phyloP scores from a whole-genome alignment of 2,888 invertebrate genomes.

The Poecilus cupreus region DNA sequence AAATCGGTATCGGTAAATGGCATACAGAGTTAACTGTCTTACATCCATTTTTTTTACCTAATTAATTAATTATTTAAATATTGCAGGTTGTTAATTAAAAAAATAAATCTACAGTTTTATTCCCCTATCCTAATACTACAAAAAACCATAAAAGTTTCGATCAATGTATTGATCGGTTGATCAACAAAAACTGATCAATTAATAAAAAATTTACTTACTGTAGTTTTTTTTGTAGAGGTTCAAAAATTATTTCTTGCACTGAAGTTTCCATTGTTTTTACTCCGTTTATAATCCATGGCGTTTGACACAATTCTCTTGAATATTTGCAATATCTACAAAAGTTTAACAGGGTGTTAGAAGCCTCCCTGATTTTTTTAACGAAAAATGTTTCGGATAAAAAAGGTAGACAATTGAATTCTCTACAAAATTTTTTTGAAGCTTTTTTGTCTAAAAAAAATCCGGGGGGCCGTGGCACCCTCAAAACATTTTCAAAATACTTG shows the following conservation, averaged over 20 bases:
- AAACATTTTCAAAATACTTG: no score
- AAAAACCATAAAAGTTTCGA: not conserved
- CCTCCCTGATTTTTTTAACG: no score
- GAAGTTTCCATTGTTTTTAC: conserved; percentile 88
- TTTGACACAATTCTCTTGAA: conserved; percentile 90
- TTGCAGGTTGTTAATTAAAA: not conserved
- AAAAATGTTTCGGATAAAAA: no score
- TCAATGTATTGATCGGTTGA: not conserved
- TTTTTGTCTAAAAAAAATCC: no score
- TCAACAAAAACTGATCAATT: conserved; percentile 27
- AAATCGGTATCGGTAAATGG: no score
- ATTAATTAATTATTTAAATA: not conserved
- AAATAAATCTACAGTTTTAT: no score
- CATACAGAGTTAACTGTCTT: no score
- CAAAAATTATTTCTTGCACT: conserved; percentile 91
- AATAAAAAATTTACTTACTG: conserved; percentile 40
- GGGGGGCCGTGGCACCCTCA: no score
- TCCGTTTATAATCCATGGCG: conserved; percentile 93
- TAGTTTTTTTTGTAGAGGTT: conserved; percentile 76
- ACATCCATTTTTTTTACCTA: no score
- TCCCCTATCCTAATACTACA: no score
- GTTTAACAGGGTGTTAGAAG: not conserved
- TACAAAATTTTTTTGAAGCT: not conserved
- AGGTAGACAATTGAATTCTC: conserved; percentile 41
- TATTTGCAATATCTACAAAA: conserved; percentile 85